These are phyloP conservation scores for Ericerus pela DNA, from an alignment of 1,140 invertebrate genomes.

Conservation along the genomic window DNA sequence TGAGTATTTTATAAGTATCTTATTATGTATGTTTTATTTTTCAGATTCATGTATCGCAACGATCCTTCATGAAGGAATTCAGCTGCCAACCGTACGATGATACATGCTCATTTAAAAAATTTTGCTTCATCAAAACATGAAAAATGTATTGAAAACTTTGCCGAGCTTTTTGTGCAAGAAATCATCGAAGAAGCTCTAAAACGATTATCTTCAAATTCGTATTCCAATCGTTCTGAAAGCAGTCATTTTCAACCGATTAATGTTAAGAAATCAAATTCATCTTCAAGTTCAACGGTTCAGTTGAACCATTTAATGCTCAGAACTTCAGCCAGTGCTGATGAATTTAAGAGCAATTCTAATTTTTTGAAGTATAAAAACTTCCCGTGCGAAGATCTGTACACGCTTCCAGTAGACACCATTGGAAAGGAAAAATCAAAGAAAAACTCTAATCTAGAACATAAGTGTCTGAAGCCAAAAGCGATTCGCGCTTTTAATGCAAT, in stretches of 20 bases:
- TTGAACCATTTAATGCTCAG: background rate
- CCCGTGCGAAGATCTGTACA: background rate
- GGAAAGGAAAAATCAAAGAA: background rate
- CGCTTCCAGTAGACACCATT: background rate
- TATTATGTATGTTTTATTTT: no score
- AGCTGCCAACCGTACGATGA: no score
- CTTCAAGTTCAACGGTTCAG: background rate
- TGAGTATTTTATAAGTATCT: no score
- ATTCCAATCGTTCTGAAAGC: background rate
- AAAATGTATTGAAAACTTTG: background rate
- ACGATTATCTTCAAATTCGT: background rate
- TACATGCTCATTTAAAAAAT: no score
- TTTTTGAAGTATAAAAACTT: background rate
- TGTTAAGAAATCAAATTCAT: background rate
- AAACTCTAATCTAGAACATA: background rate
- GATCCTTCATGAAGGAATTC: no score
- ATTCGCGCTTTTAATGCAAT: background rate
- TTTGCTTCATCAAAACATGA: no score
- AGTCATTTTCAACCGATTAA: background rate
- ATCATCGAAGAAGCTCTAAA: constrained; percentile 3
- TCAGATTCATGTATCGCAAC: no score
- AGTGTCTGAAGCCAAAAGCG: background rate
- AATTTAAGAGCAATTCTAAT: no score
- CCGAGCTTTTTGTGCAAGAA: background rate
- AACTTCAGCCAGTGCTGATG: no score